A percentile compares a stretch with the other conserved stretches of the same genome.
phyloP scores from a whole-genome alignment of 2,113 vertebrate genomes.

The Chaetorhynchus papuensis region DNA sequence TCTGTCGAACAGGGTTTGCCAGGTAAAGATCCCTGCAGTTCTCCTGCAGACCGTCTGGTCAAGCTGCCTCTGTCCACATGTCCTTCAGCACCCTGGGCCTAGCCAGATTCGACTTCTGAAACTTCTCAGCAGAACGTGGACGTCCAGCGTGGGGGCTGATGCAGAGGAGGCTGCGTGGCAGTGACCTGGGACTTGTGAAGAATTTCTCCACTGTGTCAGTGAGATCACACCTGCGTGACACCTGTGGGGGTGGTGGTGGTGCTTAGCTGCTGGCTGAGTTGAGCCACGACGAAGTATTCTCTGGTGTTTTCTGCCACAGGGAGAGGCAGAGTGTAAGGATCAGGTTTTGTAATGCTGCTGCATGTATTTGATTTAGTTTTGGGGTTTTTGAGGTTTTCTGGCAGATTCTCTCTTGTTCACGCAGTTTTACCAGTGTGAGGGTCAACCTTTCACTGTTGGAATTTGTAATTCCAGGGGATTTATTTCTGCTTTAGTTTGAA shows the following conservation, averaged over 20 bases:
- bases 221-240: neutral
- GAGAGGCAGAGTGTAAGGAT: neutral
- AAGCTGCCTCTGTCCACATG: neutral
- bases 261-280: neutral
- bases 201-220: neutral
- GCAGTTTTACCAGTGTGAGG: rapidly evolving
- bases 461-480: neutral
- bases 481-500: neutral
- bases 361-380: rapidly evolving
- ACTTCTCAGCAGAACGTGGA: too few relatives aligned
- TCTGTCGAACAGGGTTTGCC: neutral
- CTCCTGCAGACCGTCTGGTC: neutral
- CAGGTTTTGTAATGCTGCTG: neutral
- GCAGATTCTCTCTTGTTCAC: neutral
- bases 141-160: neutral
- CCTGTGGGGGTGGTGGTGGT: neutral
- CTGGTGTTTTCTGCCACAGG: neutral
- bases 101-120: neutral
- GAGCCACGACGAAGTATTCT: rapidly evolving
- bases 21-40: neutral
- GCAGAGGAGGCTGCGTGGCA: neutral
- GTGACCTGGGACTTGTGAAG: neutral
- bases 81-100: neutral
- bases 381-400: rapidly evolving
- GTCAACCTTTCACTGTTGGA: neutral